phyloP scores from a whole-genome alignment of 2,797 vertebrate genomes.

The Scolopax bukidnonensis region DNA sequence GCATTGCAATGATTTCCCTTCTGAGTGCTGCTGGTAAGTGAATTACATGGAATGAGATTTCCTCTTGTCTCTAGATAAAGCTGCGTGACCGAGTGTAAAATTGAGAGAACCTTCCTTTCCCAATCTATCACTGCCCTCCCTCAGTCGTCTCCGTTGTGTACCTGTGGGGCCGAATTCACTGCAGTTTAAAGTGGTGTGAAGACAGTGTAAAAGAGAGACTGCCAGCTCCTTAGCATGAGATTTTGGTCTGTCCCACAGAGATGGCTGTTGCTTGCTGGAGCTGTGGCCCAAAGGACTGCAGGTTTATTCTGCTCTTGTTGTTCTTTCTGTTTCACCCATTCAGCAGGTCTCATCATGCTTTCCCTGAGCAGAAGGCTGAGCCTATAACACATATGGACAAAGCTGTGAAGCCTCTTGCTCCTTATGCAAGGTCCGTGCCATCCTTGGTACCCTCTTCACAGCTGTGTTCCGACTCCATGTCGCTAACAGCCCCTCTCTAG shows the following conservation, averaged over 20 bases:
- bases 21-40: constrained; percentile 48
- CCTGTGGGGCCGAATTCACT: neutral
- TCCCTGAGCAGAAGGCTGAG: neutral
- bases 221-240: neutral
- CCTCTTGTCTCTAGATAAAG: constrained; percentile 52
- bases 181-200: neutral
- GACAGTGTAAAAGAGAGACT: neutral
- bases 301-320: neutral
- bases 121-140: neutral
- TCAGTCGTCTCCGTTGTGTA: neutral
- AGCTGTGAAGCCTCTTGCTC: neutral
- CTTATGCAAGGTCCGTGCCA: neutral
- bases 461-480: neutral
- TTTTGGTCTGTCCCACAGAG: neutral
- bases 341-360: neutral
- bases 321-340: neutral
- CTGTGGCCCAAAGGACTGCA: neutral
- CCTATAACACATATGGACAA: neutral
- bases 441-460: neutral
- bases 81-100: constrained; percentile 65
- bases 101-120: constrained; percentile 51
- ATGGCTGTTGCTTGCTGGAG: neutral
- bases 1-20: constrained; percentile 40
- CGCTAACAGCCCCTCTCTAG: neutral
- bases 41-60: constrained; percentile 45